Conservation (phyloP, 2,888 invertebrate genomes). For the Diarsia dahlii region DNA sequence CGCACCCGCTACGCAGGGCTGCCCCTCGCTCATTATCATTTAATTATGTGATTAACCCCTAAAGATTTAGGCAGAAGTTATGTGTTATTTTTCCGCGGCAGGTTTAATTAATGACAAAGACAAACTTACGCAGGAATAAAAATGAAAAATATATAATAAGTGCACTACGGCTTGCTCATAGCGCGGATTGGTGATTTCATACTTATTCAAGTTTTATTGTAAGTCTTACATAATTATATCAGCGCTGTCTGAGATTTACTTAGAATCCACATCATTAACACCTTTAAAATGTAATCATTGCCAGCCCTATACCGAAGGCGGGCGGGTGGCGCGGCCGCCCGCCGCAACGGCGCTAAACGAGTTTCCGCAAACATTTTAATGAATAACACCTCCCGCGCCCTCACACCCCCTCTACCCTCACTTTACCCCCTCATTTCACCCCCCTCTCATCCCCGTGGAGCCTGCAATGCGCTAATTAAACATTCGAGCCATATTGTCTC, state of each 20-base stretch:
- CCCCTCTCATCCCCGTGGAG: slow-evolving; percentile 68
- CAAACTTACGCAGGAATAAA: too few species aligned
- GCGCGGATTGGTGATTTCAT: not conserved
- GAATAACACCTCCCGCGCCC: slow-evolving; percentile 88
- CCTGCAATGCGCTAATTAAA: slow-evolving; percentile 90
- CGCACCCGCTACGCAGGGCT: slow-evolving; percentile 53
- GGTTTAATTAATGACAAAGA: too few species aligned
- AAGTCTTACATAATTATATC: not conserved
- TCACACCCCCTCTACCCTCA: slow-evolving; percentile 36
- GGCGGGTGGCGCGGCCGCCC: slow-evolving; percentile 77
- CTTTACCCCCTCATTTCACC: slow-evolving; percentile 61
- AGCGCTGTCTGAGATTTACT: not conserved
- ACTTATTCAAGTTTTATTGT: not conserved
- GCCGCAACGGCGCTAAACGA: slow-evolving; percentile 89
- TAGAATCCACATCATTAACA: not conserved
- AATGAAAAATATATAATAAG: too few species aligned
- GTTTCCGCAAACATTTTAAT: slow-evolving; percentile 91
- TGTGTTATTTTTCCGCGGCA: not conserved
- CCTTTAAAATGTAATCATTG: slow-evolving; percentile 18
- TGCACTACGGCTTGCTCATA: too few species aligned
- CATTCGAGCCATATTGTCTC: slow-evolving; percentile 90
- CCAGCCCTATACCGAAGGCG: slow-evolving; percentile 70
- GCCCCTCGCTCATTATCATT: slow-evolving; percentile 12
- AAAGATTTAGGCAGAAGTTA: too few species aligned
- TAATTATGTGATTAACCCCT: too few species aligned